Evolutionary conservation across 2,888 invertebrate genomes (phyloP).

Genomic region (Dichetophora obliterata): DNA sequence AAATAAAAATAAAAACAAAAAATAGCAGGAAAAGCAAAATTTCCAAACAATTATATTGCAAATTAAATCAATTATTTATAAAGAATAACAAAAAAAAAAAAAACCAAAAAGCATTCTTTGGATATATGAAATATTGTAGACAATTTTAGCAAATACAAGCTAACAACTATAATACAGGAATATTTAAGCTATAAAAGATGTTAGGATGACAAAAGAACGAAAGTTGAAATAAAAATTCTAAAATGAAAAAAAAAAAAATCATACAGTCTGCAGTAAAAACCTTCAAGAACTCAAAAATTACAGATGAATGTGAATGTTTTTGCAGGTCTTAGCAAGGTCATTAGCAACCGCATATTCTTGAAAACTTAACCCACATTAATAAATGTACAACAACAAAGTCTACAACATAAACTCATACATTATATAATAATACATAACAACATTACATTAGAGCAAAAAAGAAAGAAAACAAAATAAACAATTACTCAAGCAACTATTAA

Average conservation of each 20-base stretch:
- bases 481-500: slow-evolving; percentile 17
- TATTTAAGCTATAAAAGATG: not conserved
- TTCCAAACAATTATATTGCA: slow-evolving; percentile 14
- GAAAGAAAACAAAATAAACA: slow-evolving; percentile 13
- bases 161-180: not conserved
- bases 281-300: too few species aligned
- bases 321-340: too few species aligned
- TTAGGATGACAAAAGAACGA: slow-evolving; percentile 8
- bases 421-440: slow-evolving; percentile 33
- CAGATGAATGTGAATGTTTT: too few species aligned
- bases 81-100: not conserved
- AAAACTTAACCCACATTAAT: too few species aligned
- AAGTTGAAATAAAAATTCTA: slow-evolving; percentile 29
- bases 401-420: not conserved
- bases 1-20: slow-evolving; percentile 22
- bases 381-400: too few species aligned
- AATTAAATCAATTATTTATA: slow-evolving; percentile 33
- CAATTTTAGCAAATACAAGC: too few species aligned
- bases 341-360: too few species aligned
- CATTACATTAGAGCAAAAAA: slow-evolving; percentile 32
- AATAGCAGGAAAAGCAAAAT: not conserved
- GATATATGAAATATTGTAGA: not conserved
- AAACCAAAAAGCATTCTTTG: not conserved
- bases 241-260: slow-evolving; percentile 34
- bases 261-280: not conserved